These are phyloP conservation scores for Mactromeris polynyma DNA, from an alignment of 2,888 invertebrate species.

Conservation along the genomic window DNA sequence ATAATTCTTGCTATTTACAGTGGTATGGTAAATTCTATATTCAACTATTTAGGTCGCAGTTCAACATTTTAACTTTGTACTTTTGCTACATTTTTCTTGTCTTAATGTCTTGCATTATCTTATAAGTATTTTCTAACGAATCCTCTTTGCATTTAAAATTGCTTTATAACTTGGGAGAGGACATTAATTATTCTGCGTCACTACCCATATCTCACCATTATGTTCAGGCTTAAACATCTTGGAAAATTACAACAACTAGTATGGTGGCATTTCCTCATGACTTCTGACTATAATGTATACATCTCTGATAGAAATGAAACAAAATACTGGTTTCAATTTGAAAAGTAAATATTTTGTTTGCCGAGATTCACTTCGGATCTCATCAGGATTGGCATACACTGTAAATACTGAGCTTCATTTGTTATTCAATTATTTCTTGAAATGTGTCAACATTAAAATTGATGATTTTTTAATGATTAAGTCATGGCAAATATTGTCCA, in stretches of 20 bases:
- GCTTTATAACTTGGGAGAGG: not conserved
- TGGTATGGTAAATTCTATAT: not conserved
- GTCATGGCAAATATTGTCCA: not conserved
- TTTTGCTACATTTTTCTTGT: not conserved
- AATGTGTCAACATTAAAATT: slow-evolving; percentile 11
- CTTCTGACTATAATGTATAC: not conserved
- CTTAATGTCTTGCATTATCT: not conserved
- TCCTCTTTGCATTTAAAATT: not conserved
- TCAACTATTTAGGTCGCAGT: not conserved
- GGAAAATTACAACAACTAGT: not conserved
- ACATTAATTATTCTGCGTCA: not conserved
- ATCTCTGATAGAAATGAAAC: not conserved
- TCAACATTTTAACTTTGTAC: not conserved
- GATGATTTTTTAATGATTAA: not conserved
- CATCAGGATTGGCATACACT: not conserved
- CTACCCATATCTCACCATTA: not conserved
- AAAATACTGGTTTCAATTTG: slow-evolving; percentile 20
- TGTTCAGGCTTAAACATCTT: not conserved
- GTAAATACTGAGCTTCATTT: not conserved
- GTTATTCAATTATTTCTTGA: slow-evolving; percentile 12
- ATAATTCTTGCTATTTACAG: not conserved
- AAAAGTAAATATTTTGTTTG: slow-evolving; percentile 14
- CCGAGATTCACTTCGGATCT: not conserved
- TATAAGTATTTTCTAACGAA: not conserved
- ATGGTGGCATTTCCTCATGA: not conserved